Base-by-base conservation (phyloP, 1,140 invertebrate species). In the Ceratina japonica region DNA sequence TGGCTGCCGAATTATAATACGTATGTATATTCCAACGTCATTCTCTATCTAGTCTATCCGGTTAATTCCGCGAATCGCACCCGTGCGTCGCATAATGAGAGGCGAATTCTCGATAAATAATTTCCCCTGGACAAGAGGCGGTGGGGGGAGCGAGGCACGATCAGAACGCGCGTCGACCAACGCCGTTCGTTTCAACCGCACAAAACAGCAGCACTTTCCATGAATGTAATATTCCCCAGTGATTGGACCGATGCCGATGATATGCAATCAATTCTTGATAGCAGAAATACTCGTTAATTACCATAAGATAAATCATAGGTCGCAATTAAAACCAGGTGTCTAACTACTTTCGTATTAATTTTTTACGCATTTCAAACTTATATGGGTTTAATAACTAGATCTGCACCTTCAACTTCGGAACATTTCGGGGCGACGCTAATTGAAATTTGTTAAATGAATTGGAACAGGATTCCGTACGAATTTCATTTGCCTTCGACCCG, bases 381-480 rank as follows among this genome's bases (percentile, higher is more conserved):
- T 44, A 44, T 4, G 22, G 15, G n/a, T 31, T 54, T 37, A 37
- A 74, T 74, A 64, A 22, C 31, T 51, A 61, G 31, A 64, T 64
- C n/a, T 5, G 1, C 18, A 10, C 16, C 59, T 44, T 44, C 37
- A 10, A 44, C 61, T 18, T 54, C n/a, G 15, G 0, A 16, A 16
- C 52, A 15, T 31, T 44, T 31, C 16, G 3, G 44, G 4, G 15
- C 2, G 37, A 44, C 31, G 37, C 49, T 52, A 73, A 75, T 65
- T 64, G 73, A 44, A 58, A 75, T 65, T 44, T 20, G 72, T 64
- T 56, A 63, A 75, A 65, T 75, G 56, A 65, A 74, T 74, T 64
- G 62, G 52, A 65, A 31, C 52, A n/a, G 8, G 49, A n/a, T 24
- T 8, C 0, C 49, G 15, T 44, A 16, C 44, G 27, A 69, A 69